Evolutionary conservation across 92 coral and sea anemone genomes (phyloP).

Genomic region (Porites evermanni): DNA sequence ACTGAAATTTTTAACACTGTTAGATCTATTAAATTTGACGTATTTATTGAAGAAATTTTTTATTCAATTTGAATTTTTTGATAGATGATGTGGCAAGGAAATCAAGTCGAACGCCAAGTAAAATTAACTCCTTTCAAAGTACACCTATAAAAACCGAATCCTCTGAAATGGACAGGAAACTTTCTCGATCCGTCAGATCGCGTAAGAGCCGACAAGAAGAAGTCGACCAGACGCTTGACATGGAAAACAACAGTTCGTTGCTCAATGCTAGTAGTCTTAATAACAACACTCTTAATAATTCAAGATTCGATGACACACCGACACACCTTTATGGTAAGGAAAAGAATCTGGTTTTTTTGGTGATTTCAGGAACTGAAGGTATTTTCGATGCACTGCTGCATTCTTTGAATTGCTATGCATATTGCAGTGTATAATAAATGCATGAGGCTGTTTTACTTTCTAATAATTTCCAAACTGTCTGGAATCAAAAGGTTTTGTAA

Average conservation of each 20-base stretch:
- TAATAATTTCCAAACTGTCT: too few relatives aligned
- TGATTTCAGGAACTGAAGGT: background rate
- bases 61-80: background rate
- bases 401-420: too few relatives aligned
- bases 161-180: background rate
- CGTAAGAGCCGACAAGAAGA: background rate
- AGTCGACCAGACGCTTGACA: background rate
- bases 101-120: background rate
- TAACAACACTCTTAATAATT: background rate
- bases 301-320: constrained; percentile 57
- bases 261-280: background rate
- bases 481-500: too few relatives aligned
- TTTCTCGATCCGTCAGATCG: constrained; percentile 1
- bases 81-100: constrained; percentile 14
- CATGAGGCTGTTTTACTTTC: too few relatives aligned
- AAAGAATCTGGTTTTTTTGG: background rate
- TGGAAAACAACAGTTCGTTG: constrained; percentile 6
- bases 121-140: background rate
- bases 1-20: too few relatives aligned
- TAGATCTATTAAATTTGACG: too few relatives aligned
- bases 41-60: too few relatives aligned
- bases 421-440: too few relatives aligned
- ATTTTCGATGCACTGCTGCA: too few relatives aligned
- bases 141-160: constrained; percentile 23
- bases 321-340: constrained; percentile 66